A percentile compares a stretch with the other conserved stretches of the same genome.
Evolutionary conservation across 2,888 invertebrate genomes (phyloP).

Genomic region (Synergus japonicus): DNA sequence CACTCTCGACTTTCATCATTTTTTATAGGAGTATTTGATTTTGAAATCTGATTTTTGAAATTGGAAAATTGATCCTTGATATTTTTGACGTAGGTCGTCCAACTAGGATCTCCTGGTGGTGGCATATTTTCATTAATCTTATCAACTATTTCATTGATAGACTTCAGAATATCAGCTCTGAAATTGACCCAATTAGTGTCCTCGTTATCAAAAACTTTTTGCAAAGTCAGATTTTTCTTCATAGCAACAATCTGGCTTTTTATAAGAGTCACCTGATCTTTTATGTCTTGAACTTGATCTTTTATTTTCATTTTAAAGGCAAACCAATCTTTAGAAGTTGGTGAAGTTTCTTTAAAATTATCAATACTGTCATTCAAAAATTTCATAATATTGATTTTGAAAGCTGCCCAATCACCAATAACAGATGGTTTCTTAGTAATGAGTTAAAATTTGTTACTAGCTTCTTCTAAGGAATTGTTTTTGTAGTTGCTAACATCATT

Average conservation of each 20-base stretch:
- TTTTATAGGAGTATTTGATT: not conserved
- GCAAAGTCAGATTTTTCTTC: not conserved
- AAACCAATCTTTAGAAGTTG: conserved; percentile 46
- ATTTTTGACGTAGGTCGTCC: conserved; percentile 44
- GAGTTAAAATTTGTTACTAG: not conserved
- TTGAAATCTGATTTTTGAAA: not conserved
- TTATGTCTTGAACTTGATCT: conserved; percentile 28
- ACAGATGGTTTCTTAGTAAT: not conserved
- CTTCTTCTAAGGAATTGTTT: conserved; percentile 16
- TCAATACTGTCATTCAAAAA: conserved; percentile 55
- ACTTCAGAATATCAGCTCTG: conserved; percentile 48
- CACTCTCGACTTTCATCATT: conserved; percentile 49
- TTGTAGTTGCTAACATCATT: not conserved
- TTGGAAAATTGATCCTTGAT: conserved; percentile 47
- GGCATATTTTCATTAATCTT: conserved; percentile 50
- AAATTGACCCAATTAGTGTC: conserved; percentile 55
- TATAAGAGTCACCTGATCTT: conserved; percentile 29
- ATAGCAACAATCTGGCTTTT: conserved; percentile 31
- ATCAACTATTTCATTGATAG: conserved; percentile 47
- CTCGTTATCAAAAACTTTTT: conserved; percentile 32
- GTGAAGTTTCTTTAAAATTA: conserved; percentile 48
- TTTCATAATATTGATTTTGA: conserved; percentile 54
- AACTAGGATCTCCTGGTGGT: conserved; percentile 53
- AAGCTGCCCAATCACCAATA: conserved; percentile 57
- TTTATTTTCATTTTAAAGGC: conserved; percentile 44